A percentile compares a stretch with the other conserved stretches of the same genome.
Evolutionary conservation across 2,888 invertebrate species (phyloP).

Genomic region (Acanthococcus lagerstroemiae): DNA sequence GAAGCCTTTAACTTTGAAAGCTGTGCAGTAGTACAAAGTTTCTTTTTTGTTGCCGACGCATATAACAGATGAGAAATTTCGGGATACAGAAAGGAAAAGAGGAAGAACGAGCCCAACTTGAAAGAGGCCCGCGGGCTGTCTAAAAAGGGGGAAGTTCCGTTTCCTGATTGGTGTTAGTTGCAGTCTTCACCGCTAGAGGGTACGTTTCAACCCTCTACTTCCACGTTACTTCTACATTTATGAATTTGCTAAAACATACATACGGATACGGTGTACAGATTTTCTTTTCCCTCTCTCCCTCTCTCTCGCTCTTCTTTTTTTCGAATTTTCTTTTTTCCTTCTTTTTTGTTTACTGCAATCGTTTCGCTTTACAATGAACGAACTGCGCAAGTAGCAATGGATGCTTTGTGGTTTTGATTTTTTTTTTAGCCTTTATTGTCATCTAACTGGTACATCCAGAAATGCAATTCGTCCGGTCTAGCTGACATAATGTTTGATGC

Average conservation of each 20-base stretch:
- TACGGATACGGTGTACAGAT: constrained; percentile 21
- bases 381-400: background rate
- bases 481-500: too few species aligned
- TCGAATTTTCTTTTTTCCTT: background rate
- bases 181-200: constrained; percentile 29
- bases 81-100: background rate
- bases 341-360: background rate
- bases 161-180: constrained; percentile 30
- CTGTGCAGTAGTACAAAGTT: constrained; percentile 11
- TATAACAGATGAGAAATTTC: constrained; percentile 10
- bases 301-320: background rate
- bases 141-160: constrained; percentile 26
- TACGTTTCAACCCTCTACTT: constrained; percentile 26
- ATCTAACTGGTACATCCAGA: background rate
- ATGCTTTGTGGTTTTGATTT: background rate
- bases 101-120: constrained; percentile 18
- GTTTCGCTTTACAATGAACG: background rate
- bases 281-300: constrained; percentile 9
- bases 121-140: constrained; percentile 16
- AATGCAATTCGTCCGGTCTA: background rate
- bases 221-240: constrained; percentile 28
- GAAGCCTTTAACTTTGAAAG: constrained; percentile 7
- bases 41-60: constrained; percentile 21
- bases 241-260: constrained; percentile 23
- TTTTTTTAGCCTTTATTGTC: background rate